Base-by-base conservation (phyloP, 2,888 invertebrate species). In the Hipparchia sbordonii region DNA sequence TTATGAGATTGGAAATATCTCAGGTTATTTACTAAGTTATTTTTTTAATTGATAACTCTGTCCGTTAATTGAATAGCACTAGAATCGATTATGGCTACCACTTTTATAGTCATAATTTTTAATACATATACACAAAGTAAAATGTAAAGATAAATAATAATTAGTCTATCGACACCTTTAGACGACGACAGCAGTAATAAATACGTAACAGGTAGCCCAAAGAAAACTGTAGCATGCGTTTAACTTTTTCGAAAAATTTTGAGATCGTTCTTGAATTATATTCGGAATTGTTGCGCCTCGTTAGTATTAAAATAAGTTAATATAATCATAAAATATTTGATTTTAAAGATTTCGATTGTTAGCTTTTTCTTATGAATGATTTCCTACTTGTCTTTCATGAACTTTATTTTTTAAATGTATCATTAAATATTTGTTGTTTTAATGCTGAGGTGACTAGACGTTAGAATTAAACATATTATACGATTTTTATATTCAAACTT, bases 391-490 rank as follows among this genome's bases (percentile, higher is more conserved):
- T 68, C 56, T 65, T 67, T 71, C 67, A 54, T 66, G 46, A 56
- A 69, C 7, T 57, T 69, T 39, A 57, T 68, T 66, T 66, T 67
- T 70, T 61, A 62, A 23, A 13, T 12, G 6, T 69, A 63, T 52
- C 10, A 70, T 52, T 51, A 9, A 81, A 46, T 46, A 23, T 60
- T 60, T 33, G 51, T 13, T 59, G 13, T 68, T 48, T 52, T 80
- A 88, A 90, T 89, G 89, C 87, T 87, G 89, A 83, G 85, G 87
- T 91, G 92, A 92, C 92, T 92, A 92, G 92, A 92, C 82, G 82
- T 85, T 79, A 77, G 81, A 80, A 78, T 79, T 77, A 78, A 78
- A 74, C 73, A 78, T 52, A 51, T 7, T 7, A 48, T 48, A 48
- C 66, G 68, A 48, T 56, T 63, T 71, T 74, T 74, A 74, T 76